Conservation (phyloP, 2,888 invertebrate species). For the Nysson spinosus region DNA sequence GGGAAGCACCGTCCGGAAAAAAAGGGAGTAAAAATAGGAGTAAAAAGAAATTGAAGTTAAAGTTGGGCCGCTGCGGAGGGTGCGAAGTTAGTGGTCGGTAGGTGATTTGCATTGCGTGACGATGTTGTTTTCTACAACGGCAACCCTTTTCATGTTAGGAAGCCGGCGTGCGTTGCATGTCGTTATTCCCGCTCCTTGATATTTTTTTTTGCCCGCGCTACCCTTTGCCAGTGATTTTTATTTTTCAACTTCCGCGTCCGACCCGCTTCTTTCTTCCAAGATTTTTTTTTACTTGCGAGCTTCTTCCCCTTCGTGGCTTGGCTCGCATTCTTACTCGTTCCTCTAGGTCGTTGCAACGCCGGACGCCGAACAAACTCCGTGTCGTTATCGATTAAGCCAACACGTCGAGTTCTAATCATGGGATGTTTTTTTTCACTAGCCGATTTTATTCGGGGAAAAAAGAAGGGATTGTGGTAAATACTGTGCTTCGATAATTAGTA, state of each 20-base stretch:
- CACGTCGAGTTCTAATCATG: constrained; percentile 48
- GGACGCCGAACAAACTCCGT: constrained; percentile 55
- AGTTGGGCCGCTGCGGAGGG: no score
- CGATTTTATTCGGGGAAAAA: constrained; percentile 26
- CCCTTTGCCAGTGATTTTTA: constrained; percentile 27
- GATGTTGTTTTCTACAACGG: constrained; percentile 59
- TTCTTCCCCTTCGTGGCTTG: background rate
- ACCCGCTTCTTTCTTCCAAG: constrained; percentile 5
- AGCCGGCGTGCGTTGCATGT: constrained; percentile 58
- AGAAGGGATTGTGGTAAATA: no score
- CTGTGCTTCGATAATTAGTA: constrained; percentile 27
- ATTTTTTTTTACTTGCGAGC: constrained; percentile 1
- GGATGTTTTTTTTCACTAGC: background rate
- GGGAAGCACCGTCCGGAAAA: background rate
- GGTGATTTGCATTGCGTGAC: constrained; percentile 73
- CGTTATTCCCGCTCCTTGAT: constrained; percentile 38
- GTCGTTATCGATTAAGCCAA: constrained; percentile 66
- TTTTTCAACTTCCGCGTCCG: constrained; percentile 21
- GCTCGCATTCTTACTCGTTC: background rate
- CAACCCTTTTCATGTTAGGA: constrained; percentile 64
- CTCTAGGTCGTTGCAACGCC: constrained; percentile 39
- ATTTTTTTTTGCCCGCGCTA: constrained; percentile 4
- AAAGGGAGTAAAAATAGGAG: background rate
- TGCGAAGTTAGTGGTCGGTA: constrained; percentile 23
- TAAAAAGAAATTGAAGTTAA: no score